These are phyloP conservation scores for Amphiduros pacificus DNA, from an alignment of 2,888 invertebrate species.

Conservation along the genomic window DNA sequence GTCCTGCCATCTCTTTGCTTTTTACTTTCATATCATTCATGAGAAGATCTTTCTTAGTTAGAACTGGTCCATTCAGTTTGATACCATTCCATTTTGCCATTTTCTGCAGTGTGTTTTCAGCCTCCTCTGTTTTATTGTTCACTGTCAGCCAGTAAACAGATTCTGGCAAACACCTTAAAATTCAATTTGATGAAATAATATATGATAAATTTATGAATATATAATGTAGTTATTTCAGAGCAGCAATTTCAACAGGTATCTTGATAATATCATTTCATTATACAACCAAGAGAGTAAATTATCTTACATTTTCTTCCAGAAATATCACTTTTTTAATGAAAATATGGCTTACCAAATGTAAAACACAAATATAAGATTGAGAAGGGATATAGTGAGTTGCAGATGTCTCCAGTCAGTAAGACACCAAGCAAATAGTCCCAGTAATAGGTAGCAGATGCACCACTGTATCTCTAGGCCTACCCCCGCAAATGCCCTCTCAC, in stretches of 20 bases:
- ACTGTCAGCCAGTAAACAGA: constrained; percentile 45
- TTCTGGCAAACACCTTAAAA: constrained; percentile 42
- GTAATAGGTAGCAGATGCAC: constrained; percentile 17
- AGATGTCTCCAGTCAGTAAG: constrained; percentile 25
- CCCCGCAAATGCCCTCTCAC: constrained; percentile 19
- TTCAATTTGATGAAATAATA: no score
- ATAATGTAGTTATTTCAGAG: no score
- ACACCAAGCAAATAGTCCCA: constrained; percentile 22
- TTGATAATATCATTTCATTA: no score
- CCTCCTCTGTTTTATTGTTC: constrained; percentile 34
- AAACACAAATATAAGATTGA: constrained; percentile 12
- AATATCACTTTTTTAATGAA: no score
- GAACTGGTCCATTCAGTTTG: background rate
- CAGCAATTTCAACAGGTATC: no score
- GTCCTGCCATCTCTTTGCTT: no score
- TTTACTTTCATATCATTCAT: no score
- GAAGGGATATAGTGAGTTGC: constrained; percentile 18
- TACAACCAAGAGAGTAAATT: no score
- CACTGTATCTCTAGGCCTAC: constrained; percentile 23
- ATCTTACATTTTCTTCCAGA: no score
- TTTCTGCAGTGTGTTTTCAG: constrained; percentile 32
- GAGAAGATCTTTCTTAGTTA: no score
- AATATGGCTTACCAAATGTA: constrained; percentile 15
- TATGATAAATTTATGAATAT: no score
- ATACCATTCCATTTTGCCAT: constrained; percentile 27